Evolutionary conservation across 2,888 invertebrate genomes (phyloP), one percentile per base, ranked within the genome.

Genomic region (Xestia sexstrigata): DNA sequence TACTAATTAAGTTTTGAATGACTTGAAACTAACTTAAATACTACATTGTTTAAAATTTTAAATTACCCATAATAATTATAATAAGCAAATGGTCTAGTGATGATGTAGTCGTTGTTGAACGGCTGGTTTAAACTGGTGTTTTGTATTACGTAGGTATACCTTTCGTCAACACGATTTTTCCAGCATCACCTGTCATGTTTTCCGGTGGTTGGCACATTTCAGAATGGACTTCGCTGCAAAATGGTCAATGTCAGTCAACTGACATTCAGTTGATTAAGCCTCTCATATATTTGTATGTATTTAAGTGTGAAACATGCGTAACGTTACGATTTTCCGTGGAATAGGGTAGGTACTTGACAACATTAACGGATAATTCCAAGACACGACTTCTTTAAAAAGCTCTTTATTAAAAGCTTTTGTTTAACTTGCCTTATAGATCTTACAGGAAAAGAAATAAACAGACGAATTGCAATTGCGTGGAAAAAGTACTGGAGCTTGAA

Each of bases 191-290:
- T 55, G 68, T 69, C 78, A 47, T 55, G 35, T 58, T 7, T 17
- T 47, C 17, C 30, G 17, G 60, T 70, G 42, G 49, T 42, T 11
- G 23, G 26, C 35, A 47, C 45, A 55, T 76, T 76, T 58, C 26
- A 65, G 47, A 76, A 58, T 66, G 35, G 47, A 49, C 20, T 76
- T 76, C 17, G 55, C 35, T 26, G 26, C 35, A 45, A 55, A 65
- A 55, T 55, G 55, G 55, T 17, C 35, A 35, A 4, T 17, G 47
- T 47, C 76, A 66, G 26, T 30, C 65, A 76, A 45, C 55, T 76
- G 49, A 55, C 39, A 78, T 45, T 45, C n/a, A 47, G 39, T 52
- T 78, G 52, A 78, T 45, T 20, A 70, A 62, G 39, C 26, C 42
- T 62, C 20, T 26, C 26, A 62, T 63, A 35, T 8, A 45, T 45